Percentiles rank a stretch among this genome's conserved stretches.
Conservation (phyloP, 2,113 vertebrate species). For the Maylandia zebra region DNA sequence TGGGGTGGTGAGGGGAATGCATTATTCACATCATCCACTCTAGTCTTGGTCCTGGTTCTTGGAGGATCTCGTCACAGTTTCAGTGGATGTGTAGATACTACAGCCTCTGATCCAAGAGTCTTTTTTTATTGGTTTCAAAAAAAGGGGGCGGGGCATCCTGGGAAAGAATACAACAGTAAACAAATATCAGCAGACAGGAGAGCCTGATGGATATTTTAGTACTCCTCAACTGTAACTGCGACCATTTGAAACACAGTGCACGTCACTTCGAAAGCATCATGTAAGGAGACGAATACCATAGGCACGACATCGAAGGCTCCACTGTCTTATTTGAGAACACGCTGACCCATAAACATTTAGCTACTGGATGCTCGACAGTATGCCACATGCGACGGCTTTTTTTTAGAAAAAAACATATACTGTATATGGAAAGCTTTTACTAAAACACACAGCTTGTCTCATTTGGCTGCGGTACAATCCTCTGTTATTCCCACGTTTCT, state of each 20-base stretch:
- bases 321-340: constrained; percentile 26
- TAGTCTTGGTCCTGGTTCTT: background rate
- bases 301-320: constrained; percentile 34
- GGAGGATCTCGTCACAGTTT: background rate
- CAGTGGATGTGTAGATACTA: background rate
- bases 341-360: constrained; percentile 25
- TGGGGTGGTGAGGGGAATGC: background rate
- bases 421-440: background rate
- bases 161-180: background rate
- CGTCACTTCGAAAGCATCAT: constrained; percentile 14
- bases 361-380: constrained; percentile 19
- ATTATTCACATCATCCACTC: constrained; percentile 31
- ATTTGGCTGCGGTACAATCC: background rate
- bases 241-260: constrained; percentile 12
- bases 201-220: background rate
- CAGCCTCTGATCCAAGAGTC: background rate
- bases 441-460: background rate
- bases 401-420: background rate
- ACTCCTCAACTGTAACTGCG: constrained; percentile 1
- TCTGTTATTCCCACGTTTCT: background rate
- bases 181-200: background rate
- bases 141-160: background rate
- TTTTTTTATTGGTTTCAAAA: background rate
- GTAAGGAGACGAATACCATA: constrained; percentile 15
- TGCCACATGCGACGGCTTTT: constrained; percentile 30